Conservation (phyloP, 2,888 invertebrate genomes). For the Julus scanicus region DNA sequence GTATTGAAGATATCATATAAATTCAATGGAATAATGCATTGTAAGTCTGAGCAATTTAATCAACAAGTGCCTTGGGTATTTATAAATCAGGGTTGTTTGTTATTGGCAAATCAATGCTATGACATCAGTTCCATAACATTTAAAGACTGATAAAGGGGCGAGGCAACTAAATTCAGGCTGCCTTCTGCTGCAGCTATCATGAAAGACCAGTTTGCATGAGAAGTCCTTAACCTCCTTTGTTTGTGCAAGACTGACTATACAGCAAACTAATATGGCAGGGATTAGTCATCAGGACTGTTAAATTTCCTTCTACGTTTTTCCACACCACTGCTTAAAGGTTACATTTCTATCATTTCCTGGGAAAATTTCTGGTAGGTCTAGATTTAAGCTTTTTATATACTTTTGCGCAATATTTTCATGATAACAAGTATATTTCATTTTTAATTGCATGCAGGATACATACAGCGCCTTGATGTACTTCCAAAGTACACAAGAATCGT, state of each 20-base stretch:
- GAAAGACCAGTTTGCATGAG: background rate
- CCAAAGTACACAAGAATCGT: background rate
- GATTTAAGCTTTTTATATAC: background rate
- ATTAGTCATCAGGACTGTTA: background rate
- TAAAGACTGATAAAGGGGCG: background rate
- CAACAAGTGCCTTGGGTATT: background rate
- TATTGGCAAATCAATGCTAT: background rate
- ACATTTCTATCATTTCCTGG: background rate
- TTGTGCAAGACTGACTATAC: conserved; percentile 15
- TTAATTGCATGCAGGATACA: background rate
- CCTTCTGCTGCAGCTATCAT: background rate
- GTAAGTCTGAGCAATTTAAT: background rate
- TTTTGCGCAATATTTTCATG: background rate
- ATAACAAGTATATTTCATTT: background rate
- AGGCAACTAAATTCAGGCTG: background rate
- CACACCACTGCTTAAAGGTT: background rate
- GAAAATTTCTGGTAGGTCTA: background rate
- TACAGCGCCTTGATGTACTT: background rate
- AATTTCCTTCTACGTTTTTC: conserved; percentile 8
- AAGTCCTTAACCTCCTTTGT: conserved; percentile 21
- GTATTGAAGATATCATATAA: background rate
- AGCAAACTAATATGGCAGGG: background rate
- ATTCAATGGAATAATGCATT: background rate
- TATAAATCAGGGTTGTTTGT: background rate
- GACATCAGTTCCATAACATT: conserved; percentile 6